Percentiles rank a stretch among this genome's conserved stretches.
These are phyloP conservation scores for Pteropus rufus DNA, from an alignment of 2,797 vertebrate genomes.

Conservation along the genomic window DNA sequence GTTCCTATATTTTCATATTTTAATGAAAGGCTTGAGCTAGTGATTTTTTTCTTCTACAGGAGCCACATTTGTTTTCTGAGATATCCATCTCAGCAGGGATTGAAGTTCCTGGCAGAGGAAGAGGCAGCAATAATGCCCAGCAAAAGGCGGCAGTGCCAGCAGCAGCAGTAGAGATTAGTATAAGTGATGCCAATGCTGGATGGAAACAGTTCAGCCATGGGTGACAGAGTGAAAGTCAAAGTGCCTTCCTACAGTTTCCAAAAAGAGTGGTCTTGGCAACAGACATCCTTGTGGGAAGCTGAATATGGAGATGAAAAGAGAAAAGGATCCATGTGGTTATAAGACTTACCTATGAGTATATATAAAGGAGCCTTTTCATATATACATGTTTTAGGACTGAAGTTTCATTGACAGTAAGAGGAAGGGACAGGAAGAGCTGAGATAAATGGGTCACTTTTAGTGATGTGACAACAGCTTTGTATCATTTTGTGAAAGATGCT, in stretches of 20 bases:
- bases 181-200: not conserved
- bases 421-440: not conserved
- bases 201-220: not conserved
- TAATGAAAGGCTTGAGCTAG: not conserved
- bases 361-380: not conserved
- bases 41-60: not conserved
- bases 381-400: not conserved
- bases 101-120: not conserved
- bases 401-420: not conserved
- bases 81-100: not conserved
- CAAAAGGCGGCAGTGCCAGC: not conserved
- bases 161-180: not conserved
- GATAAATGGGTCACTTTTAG: not conserved
- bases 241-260: not conserved
- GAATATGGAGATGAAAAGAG: not conserved
- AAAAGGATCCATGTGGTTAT: not conserved
- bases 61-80: not conserved
- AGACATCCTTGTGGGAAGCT: not conserved
- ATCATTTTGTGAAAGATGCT: not conserved
- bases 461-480: not conserved
- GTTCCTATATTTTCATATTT: not conserved
- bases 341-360: not conserved
- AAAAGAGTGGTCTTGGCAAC: not conserved
- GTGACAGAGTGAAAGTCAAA: not conserved
- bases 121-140: not conserved